Base-by-base conservation (phyloP, 1,140 invertebrate species). In the Acromyrmex heyeri region DNA sequence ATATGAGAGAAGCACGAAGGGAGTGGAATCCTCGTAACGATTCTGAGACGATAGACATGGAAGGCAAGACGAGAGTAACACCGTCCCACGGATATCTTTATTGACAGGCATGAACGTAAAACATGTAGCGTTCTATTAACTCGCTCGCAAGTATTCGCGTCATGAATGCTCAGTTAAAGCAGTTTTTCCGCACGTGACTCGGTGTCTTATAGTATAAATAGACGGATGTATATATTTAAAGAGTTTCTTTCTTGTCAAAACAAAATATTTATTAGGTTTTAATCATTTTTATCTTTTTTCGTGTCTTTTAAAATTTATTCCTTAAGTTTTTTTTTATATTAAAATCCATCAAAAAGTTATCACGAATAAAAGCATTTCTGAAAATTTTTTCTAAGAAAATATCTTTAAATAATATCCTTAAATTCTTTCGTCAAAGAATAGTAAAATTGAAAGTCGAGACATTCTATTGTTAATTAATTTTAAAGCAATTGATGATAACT, bases 111-210 rank as follows among this genome's bases (percentile, higher is more conserved):
- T 50, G 64, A 82, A 73, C 53, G 48, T 73, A 44, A 82, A 72
- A 72, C 50, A 55, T n/a, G 64, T 67, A 44, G 64, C 64, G 77
- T 81, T 81, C 64, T 69, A 70, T 81, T 81, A 81, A 81, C 50
- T 50, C 30, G 64, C 5, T 27, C 34, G 64, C 27, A 61, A 67
- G 44, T 24, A 30, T 38, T 78, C 30, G 62, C 27, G n/a, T 27
- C 16, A 18, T 24, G 34, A 30, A 50, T 24, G n/a, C 3, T 55
- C 1, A 16, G n/a, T n/a, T 24, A 34, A 53, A 44, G 7, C 4
- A 50, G 24, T 81, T 50, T 24, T 57, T 24, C 8, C 10, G 14
- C 27, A 18, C 2, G 27, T 6, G 44, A 21, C 44, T 44, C 57
- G n/a, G n/a, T 62, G 34, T 44, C 16, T 1, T 10, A 27, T 38